Evolutionary conservation across 1,140 invertebrate genomes (phyloP).

Genomic region (Conus ventricosus): DNA sequence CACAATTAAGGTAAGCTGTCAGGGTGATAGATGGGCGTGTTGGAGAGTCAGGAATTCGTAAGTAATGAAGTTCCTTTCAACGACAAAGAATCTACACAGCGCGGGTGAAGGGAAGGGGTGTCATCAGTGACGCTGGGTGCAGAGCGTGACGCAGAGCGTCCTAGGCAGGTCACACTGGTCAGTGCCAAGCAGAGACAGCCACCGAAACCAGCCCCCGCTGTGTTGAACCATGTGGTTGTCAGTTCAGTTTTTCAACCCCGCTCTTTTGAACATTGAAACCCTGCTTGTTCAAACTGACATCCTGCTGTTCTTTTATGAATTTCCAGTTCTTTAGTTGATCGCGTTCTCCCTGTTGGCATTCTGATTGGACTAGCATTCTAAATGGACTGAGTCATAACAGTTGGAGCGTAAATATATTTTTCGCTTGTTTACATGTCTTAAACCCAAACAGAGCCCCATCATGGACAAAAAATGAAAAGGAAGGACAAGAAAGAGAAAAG

Average conservation of each 20-base stretch:
- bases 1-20: conserved; percentile 4
- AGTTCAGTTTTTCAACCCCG: not conserved
- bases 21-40: not conserved
- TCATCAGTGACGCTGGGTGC: not conserved
- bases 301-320: no score
- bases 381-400: no score
- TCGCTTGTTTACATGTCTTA: no score
- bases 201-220: not conserved
- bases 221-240: not conserved
- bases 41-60: not conserved
- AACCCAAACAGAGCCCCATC: no score
- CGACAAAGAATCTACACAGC: not conserved
- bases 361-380: no score
- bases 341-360: no score
- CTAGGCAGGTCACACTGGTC: not conserved
- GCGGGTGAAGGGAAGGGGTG: not conserved
- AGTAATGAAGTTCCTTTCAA: conserved; percentile 1
- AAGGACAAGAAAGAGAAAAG: no score
- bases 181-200: not conserved
- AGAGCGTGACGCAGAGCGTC: not conserved
- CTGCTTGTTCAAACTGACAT: no score
- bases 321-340: no score
- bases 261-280: no score
- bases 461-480: no score
- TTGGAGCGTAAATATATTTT: no score